phyloP scores from a whole-genome alignment of 2,113 vertebrate genomes.

The Lycocorax pyrrhopterus region DNA sequence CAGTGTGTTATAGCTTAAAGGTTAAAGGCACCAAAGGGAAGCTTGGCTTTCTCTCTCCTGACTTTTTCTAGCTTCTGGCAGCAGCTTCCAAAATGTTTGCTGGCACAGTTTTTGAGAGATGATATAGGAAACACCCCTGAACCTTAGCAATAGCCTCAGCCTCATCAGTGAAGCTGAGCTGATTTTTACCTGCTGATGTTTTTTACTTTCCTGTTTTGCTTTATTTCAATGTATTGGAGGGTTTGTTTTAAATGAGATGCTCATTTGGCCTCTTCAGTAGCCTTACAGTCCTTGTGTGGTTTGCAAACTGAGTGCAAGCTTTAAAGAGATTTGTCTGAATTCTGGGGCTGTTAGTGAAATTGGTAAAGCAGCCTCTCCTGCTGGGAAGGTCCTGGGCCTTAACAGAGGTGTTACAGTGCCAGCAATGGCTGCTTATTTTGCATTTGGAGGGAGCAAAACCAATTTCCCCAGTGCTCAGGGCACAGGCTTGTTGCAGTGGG shows the following conservation, averaged over 20 bases:
- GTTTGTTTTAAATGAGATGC: neutral
- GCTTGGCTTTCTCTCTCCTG: neutral
- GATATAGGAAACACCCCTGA: rapidly evolving
- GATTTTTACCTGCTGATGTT: neutral
- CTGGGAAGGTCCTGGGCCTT: neutral
- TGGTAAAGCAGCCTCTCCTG: neutral
- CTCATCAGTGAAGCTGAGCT: neutral
- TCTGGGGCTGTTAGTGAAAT: neutral
- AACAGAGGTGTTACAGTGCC: rapidly evolving
- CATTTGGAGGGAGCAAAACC: neutral
- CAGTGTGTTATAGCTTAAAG: neutral
- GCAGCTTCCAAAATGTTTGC: neutral
- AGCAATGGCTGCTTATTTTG: neutral
- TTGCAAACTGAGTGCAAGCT: neutral
- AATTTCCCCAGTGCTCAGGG: neutral
- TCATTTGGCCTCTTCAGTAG: neutral
- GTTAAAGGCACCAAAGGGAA: neutral
- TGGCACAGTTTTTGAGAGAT: neutral
- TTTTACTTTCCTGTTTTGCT: neutral
- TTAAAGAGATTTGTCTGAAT: neutral
- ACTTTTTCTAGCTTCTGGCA: neutral
- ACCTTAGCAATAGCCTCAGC: neutral
- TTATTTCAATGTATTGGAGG: neutral
- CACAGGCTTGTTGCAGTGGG: neutral
- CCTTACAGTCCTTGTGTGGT: neutral